A percentile compares a stretch with the other conserved stretches of the same genome.
These are phyloP conservation scores for Myopa tessellatipennis DNA, from an alignment of 2,888 invertebrate genomes.

Conservation along the genomic window DNA sequence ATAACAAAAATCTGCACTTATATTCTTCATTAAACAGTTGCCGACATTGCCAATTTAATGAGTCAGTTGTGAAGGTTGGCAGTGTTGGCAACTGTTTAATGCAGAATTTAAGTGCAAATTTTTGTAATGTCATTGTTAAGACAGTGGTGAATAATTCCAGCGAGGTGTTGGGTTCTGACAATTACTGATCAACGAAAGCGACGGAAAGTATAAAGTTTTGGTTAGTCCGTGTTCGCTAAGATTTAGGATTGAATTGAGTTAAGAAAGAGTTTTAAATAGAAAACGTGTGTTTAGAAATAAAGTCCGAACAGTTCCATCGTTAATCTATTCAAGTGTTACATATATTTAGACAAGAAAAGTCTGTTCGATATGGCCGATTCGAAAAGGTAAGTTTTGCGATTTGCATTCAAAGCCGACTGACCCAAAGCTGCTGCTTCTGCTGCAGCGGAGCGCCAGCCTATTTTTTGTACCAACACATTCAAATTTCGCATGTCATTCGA, in stretches of 20 bases:
- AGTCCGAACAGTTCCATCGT: constrained; percentile 3
- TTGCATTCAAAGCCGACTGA: constrained; percentile 12
- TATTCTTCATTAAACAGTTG: constrained; percentile 43
- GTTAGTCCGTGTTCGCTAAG: constrained; percentile 42
- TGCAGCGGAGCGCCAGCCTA: constrained; percentile 46
- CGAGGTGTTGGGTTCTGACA: no score
- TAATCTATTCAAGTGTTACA: constrained; percentile 45
- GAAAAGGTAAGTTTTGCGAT: constrained; percentile 63
- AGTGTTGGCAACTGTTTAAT: no score
- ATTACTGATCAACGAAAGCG: constrained; percentile 9
- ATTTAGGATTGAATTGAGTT: constrained; percentile 37
- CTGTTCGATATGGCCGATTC: constrained; percentile 63
- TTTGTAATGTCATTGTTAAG: no score
- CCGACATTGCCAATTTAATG: constrained; percentile 40
- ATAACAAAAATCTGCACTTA: constrained; percentile 36
- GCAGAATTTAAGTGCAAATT: no score
- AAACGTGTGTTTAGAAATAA: constrained; percentile 39
- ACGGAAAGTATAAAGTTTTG: constrained; percentile 19
- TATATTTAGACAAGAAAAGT: constrained; percentile 41
- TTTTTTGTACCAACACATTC: constrained; percentile 45
- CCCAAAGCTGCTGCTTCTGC: constrained; percentile 55
- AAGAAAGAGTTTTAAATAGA: constrained; percentile 42
- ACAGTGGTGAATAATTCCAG: no score
- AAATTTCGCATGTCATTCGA: constrained; percentile 53
- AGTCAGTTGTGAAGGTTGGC: background rate